Base-by-base conservation (phyloP, 2,888 invertebrate species). In the Hydrotaea cyrtoneurina region DNA sequence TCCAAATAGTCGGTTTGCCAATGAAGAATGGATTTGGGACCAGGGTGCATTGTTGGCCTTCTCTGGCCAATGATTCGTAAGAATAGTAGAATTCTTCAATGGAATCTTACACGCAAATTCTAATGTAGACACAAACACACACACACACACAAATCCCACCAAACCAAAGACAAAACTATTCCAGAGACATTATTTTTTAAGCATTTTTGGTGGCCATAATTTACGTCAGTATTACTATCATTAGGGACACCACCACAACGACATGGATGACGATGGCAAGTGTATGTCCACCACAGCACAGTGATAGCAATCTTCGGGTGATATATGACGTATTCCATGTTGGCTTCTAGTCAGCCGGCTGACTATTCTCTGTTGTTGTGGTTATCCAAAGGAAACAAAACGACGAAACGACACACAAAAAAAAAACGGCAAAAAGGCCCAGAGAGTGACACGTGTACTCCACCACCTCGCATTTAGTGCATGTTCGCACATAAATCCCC, bases 171-270 rank as follows among this genome's bases (percentile, higher is more conserved):
- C 57, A 31, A 53, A 64, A 50, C 57, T 23, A 50, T 46, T 76
- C 23, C 13, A 66, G 19, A 66, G 66, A 76, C 76, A 57, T 57
- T 57, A 73, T 55, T 53, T 59, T 73, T 76, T 31, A 31, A 69
- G 46, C 78, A 31, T 59, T 57, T 82, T 76, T 75, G 77, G 78
- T 77, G 82, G 80, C 80, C 73, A 78, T 86, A 87, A 87, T 86
- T 87, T 86, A 86, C 87, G 86, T 81, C 84, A 75, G 77, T 86
- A 82, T 79, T 77, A 77, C 85, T 86, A 86, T 86, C 87, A 87
- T 86, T 87, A 86, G 85, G 79, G 85, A 77, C 78, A 76, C 73
- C 79, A 66, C 19, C 8, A 72, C 19, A 50, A 82, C 15, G 17
- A 66, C 36, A 69, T 55, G 31, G 74, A 62, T 84, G 82, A 82